Base-by-base conservation (phyloP, 1,140 invertebrate genomes). In the Brevipalpus yothersi region DNA sequence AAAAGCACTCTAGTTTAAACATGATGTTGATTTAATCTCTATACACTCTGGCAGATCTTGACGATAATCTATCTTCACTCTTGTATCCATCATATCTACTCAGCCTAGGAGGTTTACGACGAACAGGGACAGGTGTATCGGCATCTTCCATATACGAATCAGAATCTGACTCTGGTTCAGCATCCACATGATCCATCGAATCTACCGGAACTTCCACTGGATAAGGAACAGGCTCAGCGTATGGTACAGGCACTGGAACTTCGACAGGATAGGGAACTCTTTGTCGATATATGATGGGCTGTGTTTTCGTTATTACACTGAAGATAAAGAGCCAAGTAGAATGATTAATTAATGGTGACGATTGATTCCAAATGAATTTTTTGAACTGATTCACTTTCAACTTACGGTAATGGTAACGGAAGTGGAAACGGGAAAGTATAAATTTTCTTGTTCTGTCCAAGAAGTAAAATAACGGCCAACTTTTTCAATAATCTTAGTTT, bases 391-490 rank as follows among this genome's bases (percentile, higher is more conserved):
- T 45, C 43, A 15, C 43, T 12, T 39, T 54, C 12, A 54, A 56
- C 54, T 56, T 56, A 56, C 54, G 54, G 54, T 15, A 56, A 41
- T 56, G 54, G 54, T 41, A 56, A 41, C 5, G 54, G 54, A 39
- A 56, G 54, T 9, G 54, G 54, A 17, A 56, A 39, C 13, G 54
- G 54, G 3, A 56, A 19, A 17, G 54, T 42, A 10, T 56, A 56
- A 42, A 56, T 56, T 42, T 56, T 56, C 23, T 23, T 56, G 10
- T 56, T 56, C n/a, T 51, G n/a, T 51, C 49, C 49, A 2, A 51
- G n/a, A 19, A 51, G 21, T 10, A 51, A 8, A 51, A 51, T 51
- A 10, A 51, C 49, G 9, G 49, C 49, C 49, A 51, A 51, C 21
- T 51, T 51, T 51, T 51, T 51, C 1, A 51, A 19, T 8, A 51